Evolutionary conservation across 2,888 invertebrate genomes (phyloP), one percentile per base, ranked within the genome.

Genomic region (Galeopsomyia nigrocyanea): DNA sequence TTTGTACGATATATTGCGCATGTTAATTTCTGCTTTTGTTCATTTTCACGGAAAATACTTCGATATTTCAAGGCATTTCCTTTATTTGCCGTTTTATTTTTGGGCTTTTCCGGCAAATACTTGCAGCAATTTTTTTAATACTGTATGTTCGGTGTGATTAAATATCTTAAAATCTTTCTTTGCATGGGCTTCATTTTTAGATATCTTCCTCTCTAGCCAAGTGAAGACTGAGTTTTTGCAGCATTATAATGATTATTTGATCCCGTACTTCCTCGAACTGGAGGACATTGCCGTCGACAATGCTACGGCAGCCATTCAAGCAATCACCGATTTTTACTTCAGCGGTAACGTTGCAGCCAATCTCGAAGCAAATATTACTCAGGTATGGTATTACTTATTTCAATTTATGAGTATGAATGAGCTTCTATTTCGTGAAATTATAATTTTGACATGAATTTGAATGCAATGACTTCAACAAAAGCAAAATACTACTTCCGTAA

Each of bases 251-350:
- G 13, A 50, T 0, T 5, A 51, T 13, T 55, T 69, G 2, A 17
- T 74, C 5, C 69, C 75, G 0, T 63, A 63, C 21, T 55, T 72
- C 1, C 21, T 72, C 6, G 66, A 75, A 50, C 17, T 75, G 71
- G 49, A 61, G 17, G 13, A 69, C 16, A 16, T n/a, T 39, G 55
- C 57, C 62, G 16, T 61, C 62, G 16, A 14, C 47, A 72, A 75
- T 21, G 16, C 39, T 17, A 69, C 67, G 3, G 55, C 9, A 2
- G 81, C 80, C 46, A 64, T 22, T 10, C 49, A 76, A 0, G 76
- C 74, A 6, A 68, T 85, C 3, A 22, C 26, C 3, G 64, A 82
- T 39, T 81, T 79, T 57, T 83, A 80, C 46, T 81, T 81, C 64
- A 39, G 60, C 0, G 77, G 71, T 5, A 77, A 82, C 26, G 3